Percentiles rank a stretch among this genome's conserved stretches.
Conservation (phyloP, 2,888 invertebrate species). For the Incurvaria masculella region DNA sequence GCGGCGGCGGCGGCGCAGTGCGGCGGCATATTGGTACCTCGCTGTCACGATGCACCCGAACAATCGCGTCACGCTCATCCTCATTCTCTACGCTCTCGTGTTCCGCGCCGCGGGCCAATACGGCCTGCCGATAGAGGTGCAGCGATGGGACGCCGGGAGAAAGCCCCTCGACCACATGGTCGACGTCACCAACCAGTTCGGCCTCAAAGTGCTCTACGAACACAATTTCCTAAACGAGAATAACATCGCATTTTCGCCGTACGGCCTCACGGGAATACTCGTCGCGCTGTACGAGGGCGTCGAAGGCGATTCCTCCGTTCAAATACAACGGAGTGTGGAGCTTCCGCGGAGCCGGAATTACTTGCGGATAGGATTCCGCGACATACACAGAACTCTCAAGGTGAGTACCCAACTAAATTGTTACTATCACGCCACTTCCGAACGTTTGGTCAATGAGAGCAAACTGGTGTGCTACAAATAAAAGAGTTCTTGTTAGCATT, state of each 20-base stretch:
- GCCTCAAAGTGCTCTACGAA: conserved; percentile 65
- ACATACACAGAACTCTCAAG: conserved; percentile 77
- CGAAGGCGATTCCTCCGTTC: conserved; percentile 66
- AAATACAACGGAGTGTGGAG: conserved; percentile 67
- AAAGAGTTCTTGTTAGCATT: too few relatives aligned
- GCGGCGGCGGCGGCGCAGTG: not conserved
- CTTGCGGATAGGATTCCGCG: conserved; percentile 74
- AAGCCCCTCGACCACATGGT: conserved; percentile 73
- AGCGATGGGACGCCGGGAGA: conserved; percentile 41
- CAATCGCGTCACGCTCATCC: not conserved
- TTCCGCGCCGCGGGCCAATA: conserved; percentile 23
- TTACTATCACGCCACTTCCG: too few relatives aligned
- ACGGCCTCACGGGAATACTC: conserved; percentile 75
- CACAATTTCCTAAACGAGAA: conserved; percentile 71
- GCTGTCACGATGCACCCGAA: not conserved
- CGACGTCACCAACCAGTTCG: conserved; percentile 73
- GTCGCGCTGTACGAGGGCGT: conserved; percentile 78
- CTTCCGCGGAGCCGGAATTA: conserved; percentile 71
- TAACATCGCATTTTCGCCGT: conserved; percentile 83
- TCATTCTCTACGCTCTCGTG: not conserved
- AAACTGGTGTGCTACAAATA: too few relatives aligned
- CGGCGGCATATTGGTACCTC: not conserved
- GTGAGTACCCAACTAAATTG: too few relatives aligned
- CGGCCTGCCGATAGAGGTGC: conserved; percentile 44
- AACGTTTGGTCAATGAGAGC: too few relatives aligned